Conservation (phyloP, 2,888 invertebrate genomes). For the Peribatodes rhomboidaria region DNA sequence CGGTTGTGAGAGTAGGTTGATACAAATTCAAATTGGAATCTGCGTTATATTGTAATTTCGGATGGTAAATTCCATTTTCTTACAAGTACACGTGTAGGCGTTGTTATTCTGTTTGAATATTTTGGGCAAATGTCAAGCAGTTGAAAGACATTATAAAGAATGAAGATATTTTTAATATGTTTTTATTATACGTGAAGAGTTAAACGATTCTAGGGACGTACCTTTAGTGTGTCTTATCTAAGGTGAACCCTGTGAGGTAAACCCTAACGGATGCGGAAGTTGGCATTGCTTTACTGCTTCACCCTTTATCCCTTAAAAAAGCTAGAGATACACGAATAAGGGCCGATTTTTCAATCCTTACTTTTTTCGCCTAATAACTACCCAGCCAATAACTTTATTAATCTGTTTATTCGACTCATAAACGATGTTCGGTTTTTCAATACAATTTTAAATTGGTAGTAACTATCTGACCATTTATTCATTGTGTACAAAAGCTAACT, state of each 20-base stretch:
- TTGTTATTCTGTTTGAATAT: conserved; percentile 49
- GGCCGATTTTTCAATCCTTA: no score
- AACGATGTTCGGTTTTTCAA: no score
- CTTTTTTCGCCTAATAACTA: no score
- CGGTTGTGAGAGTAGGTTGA: conserved; percentile 61
- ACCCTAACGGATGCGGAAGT: conserved; percentile 32
- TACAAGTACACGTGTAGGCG: conserved; percentile 48
- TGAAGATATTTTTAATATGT: conserved; percentile 10
- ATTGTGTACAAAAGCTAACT: no score
- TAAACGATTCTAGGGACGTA: not conserved
- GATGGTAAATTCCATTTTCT: conserved; percentile 51
- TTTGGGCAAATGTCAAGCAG: conserved; percentile 41
- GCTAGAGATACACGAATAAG: not conserved
- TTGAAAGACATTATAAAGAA: conserved; percentile 12
- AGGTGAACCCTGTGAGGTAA: conserved; percentile 14
- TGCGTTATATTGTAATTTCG: conserved; percentile 65
- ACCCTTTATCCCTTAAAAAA: not conserved
- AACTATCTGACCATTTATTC: no score
- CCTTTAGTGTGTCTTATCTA: conserved; percentile 19
- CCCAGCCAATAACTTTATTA: no score
- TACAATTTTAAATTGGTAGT: no score
- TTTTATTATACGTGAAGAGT: conserved; percentile 10
- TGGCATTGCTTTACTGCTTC: conserved; percentile 31
- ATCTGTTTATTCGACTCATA: no score
- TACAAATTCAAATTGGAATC: conserved; percentile 75